Percentiles rank a stretch among this genome's conserved stretches.
Conservation (phyloP, 2,113 vertebrate species). For the Chiloscyllium plagiosum region DNA sequence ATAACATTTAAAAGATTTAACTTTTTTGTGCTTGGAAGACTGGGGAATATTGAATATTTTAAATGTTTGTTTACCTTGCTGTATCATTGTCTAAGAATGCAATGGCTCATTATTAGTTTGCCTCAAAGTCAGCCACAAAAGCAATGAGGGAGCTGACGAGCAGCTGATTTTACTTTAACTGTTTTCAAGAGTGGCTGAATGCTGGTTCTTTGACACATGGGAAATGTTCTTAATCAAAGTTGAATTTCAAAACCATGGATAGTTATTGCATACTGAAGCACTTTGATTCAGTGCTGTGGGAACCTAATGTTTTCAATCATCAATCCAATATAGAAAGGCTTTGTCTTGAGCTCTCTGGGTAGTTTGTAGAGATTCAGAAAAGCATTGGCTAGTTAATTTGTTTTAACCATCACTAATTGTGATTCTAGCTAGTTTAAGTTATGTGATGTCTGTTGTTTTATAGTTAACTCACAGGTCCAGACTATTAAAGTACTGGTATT, state of each 20-base stretch:
- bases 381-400: not conserved
- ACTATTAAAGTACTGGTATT: not conserved
- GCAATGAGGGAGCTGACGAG: not conserved
- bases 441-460: not conserved
- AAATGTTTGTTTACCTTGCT: not conserved
- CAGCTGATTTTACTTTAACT: not conserved
- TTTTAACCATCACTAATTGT: not conserved
- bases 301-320: not conserved
- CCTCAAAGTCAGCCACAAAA: not conserved
- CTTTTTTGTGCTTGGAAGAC: not conserved
- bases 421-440: constrained; percentile 4
- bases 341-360: not conserved
- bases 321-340: not conserved
- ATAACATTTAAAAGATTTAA: not conserved
- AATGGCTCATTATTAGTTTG: not conserved
- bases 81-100: not conserved
- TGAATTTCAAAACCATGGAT: not conserved
- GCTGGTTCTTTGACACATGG: not conserved
- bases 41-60: not conserved
- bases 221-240: not conserved
- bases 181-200: not conserved
- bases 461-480: not conserved
- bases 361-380: not conserved
- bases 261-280: not conserved
- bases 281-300: not conserved